Evolutionary conservation across 2,888 invertebrate species (phyloP), one percentile per base, ranked within the genome.

Genomic region (Steinernema hermaphroditum): DNA sequence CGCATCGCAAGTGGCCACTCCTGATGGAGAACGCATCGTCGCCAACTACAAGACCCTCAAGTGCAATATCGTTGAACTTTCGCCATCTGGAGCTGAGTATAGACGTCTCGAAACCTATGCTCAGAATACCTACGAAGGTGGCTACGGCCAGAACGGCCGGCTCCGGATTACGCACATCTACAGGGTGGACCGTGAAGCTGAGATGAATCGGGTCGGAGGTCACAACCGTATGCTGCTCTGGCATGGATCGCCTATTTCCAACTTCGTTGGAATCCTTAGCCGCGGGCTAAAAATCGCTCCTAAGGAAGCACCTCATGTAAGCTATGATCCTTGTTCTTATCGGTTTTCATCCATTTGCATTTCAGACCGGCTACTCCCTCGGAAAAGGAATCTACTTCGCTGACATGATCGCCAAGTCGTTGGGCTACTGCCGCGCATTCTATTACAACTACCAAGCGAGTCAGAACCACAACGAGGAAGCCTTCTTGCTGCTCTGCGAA

Each of bases 231-330:
- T 54, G 24, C 54, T 54, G 6, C 54, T 54, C n/a, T 54, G 54
- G 54, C 54, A 54, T 27, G 54, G 54, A 27, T 54, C 54, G 54
- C 54, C 54, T 12, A 54, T 54, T 6, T 54, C 54, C 27, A 54
- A 54, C 27, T 54, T 54, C 27, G 54, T 54, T 16, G 54, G 54
- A 2, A 54, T 54, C 27, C 54, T 54, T 16, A 24, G 24, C 27
- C 14, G 54, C 9, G 54, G 54, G 9, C 54, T 54, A 1, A 54
- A 54, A 27, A 54, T 54, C 27, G 54, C 54, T 24, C 54, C 54
- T 8, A 22, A 22, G 6, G 54, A 54, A 27, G 54, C 54, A 6
- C 54, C 54, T 54, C 2, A 8, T 4, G 54, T 54, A 54, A 54
- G 54, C 27, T 27, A 8, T 27, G 4, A 8, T 14, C 16, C 19